Percentiles rank a stretch among this genome's conserved stretches.
Evolutionary conservation across 2,797 vertebrate species (phyloP).

Genomic region (Neomorphus geoffroyi): DNA sequence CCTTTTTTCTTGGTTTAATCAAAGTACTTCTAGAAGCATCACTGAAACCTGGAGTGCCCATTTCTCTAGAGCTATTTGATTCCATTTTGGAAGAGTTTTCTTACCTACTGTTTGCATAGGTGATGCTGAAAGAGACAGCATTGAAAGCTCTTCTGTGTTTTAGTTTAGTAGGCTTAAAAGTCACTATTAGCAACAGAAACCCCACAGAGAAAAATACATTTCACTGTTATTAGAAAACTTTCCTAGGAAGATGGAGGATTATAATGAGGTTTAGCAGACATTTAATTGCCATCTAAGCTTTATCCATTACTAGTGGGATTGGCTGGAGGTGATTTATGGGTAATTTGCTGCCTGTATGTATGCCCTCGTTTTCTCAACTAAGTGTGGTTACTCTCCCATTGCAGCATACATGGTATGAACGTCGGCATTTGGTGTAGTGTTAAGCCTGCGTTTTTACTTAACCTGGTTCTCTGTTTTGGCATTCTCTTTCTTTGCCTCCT

Average conservation of each 20-base stretch:
- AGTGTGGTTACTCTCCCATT: fast-evolving
- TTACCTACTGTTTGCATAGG: not conserved
- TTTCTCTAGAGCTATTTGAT: not conserved
- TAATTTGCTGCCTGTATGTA: not conserved
- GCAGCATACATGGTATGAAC: fast-evolving
- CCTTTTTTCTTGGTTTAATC: not conserved
- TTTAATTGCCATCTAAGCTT: not conserved
- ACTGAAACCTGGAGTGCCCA: not conserved
- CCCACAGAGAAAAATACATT: not conserved
- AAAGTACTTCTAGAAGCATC: not conserved
- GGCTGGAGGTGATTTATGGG: not conserved
- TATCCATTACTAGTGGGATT: not conserved
- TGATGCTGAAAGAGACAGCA: not conserved
- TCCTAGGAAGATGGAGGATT: not conserved
- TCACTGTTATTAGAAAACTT: not conserved
- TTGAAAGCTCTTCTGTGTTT: not conserved
- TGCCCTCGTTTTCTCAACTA: not conserved
- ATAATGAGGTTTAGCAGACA: not conserved
- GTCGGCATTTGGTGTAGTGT: not conserved
- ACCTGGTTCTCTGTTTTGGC: not conserved
- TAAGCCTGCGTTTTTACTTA: not conserved
- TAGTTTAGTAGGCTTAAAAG: not conserved
- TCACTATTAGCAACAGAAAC: not conserved
- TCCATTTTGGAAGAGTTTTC: not conserved
- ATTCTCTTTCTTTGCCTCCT: not conserved